A percentile compares a stretch with the other conserved stretches of the same genome.
Conservation (phyloP, 2,113 vertebrate species). For the Peromyscus polionotus region DNA sequence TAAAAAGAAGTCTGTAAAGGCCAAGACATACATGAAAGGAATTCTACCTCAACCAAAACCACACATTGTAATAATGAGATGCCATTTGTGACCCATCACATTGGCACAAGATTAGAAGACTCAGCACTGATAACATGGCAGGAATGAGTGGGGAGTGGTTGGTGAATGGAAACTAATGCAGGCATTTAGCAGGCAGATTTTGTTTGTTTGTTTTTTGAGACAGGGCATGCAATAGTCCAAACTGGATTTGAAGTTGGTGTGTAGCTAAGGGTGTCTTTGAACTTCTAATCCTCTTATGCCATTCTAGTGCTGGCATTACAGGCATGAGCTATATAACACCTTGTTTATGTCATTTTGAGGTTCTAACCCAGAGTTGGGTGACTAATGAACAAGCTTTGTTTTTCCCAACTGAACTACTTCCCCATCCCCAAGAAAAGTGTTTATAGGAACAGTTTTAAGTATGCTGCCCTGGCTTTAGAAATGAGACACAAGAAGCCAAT, state of each 20-base stretch:
- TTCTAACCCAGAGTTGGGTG: neutral
- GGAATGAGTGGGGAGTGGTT: too few relatives aligned
- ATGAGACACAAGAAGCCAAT: neutral
- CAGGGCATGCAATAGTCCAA: neutral
- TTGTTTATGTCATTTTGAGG: neutral
- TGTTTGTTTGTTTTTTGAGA: neutral
- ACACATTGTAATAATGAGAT: neutral
- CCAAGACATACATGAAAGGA: constrained; percentile 35
- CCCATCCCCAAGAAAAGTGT: neutral
- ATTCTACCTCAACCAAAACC: neutral
- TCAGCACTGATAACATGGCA: neutral
- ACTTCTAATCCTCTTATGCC: neutral
- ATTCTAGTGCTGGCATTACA: neutral
- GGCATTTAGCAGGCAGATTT: neutral
- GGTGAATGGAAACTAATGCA: neutral
- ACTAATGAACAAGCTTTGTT: neutral
- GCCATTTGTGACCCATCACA: neutral
- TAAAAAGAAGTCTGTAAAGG: neutral
- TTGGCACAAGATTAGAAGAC: neutral
- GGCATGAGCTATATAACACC: neutral
- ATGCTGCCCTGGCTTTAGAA: neutral
- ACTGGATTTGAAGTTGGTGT: neutral
- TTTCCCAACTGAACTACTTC: neutral
- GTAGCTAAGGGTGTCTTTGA: neutral
- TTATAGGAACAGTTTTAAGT: neutral